Evolutionary conservation across 2,888 invertebrate species (phyloP).

Genomic region (Cataglyphis cursor): DNA sequence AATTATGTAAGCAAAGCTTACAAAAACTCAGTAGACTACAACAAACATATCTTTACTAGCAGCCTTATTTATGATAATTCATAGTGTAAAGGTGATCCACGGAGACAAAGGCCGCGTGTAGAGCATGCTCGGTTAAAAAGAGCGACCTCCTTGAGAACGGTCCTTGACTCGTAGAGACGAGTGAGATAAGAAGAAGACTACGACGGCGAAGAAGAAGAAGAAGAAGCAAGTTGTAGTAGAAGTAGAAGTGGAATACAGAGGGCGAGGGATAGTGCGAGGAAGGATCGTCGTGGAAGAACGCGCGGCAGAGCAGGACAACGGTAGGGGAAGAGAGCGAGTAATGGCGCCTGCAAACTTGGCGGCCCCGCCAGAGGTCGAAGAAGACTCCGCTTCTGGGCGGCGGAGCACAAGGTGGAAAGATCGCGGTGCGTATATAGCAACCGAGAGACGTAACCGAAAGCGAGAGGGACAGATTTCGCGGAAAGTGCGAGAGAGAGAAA

Average conservation of each 20-base stretch:
- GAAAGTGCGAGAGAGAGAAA: conserved; percentile 23
- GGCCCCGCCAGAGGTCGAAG: conserved; percentile 74
- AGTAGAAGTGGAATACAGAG: conserved; percentile 56
- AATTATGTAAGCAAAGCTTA: neutral
- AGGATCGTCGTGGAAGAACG: conserved; percentile 67
- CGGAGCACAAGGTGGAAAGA: conserved; percentile 55
- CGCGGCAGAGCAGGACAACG: conserved; percentile 63
- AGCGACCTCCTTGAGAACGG: conserved; percentile 87
- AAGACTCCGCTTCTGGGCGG: conserved; percentile 72
- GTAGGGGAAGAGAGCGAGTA: conserved; percentile 69
- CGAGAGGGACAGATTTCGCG: conserved; percentile 26
- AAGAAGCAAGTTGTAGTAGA: conserved; percentile 58
- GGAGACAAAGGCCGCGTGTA: conserved; percentile 74
- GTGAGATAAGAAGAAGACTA: conserved; percentile 71
- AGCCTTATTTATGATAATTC: neutral
- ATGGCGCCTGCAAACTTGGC: conserved; percentile 78
- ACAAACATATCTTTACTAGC: conserved; percentile 2
- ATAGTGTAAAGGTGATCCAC: conserved; percentile 63
- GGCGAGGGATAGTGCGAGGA: conserved; percentile 61
- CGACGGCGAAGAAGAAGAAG: conserved; percentile 57
- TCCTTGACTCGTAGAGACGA: conserved; percentile 85
- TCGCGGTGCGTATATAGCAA: conserved; percentile 50
- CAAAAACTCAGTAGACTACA: conserved; percentile 5
- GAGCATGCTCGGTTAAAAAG: conserved; percentile 78
- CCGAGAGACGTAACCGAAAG: conserved; percentile 53